These are phyloP conservation scores for Pomacea canaliculata DNA, from an alignment of 2,888 invertebrate genomes.

Conservation along the genomic window DNA sequence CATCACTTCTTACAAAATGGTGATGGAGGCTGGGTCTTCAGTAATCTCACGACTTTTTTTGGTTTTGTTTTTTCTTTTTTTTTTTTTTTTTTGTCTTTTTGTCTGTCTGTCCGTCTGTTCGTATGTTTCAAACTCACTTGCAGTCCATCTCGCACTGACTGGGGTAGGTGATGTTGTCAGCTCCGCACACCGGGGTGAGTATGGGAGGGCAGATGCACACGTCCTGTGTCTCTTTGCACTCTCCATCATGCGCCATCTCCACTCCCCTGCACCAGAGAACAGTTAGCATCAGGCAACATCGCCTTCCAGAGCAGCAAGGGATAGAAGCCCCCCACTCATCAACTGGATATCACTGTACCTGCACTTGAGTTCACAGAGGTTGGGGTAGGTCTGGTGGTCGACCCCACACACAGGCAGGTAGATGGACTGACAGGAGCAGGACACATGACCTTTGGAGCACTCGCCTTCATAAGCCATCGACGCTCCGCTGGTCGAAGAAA, in stretches of 20 bases:
- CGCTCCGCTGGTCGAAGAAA: slow-evolving; percentile 6
- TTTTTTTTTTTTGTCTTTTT: too few species aligned
- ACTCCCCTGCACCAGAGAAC: neutral
- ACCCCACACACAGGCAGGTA: slow-evolving; percentile 24
- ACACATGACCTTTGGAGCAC: slow-evolving; percentile 15
- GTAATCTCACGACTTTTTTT: too few species aligned
- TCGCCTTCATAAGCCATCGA: slow-evolving; percentile 17
- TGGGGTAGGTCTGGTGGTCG: slow-evolving; percentile 24
- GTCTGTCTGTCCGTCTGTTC: too few species aligned
- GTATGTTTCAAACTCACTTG: slow-evolving; percentile 3
- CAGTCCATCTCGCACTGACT: slow-evolving; percentile 20
- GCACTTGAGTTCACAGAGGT: slow-evolving; percentile 21
- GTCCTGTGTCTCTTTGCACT: neutral
- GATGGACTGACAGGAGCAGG: slow-evolving; percentile 22
- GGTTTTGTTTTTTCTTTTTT: too few species aligned
- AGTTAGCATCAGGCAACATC: too few species aligned
- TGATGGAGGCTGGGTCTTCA: too few species aligned
- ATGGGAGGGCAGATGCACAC: slow-evolving; percentile 19
- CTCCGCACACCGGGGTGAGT: slow-evolving; percentile 22
- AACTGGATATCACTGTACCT: neutral
- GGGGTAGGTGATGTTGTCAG: slow-evolving; percentile 15
- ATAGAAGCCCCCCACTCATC: too few species aligned
- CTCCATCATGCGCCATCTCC: slow-evolving; percentile 5
- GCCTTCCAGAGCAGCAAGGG: too few species aligned
- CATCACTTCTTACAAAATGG: too few species aligned